Percentiles rank a stretch among this genome's conserved stretches.
Evolutionary conservation across 1,140 invertebrate species (phyloP).

Genomic region (Scaptomyza montana): DNA sequence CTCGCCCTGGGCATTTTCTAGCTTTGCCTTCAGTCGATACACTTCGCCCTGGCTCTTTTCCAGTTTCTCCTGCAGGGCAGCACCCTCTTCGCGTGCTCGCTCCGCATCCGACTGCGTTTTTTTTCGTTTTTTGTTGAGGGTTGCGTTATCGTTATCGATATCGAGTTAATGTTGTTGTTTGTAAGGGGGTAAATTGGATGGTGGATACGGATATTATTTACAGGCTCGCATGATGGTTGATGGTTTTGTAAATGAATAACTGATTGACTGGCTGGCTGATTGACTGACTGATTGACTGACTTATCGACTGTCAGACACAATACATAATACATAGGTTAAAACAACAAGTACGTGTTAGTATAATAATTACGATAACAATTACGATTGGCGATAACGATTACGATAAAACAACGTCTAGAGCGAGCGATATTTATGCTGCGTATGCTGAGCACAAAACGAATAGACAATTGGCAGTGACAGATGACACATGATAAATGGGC

Average conservation of each 20-base stretch:
- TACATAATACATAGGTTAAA: constrained; percentile 44
- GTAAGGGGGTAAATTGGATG: constrained; percentile 65
- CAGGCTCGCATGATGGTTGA: constrained; percentile 57
- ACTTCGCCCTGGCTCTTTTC: constrained; percentile 97
- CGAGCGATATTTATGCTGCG: constrained; percentile 57
- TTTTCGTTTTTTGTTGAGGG: background rate
- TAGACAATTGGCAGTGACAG: constrained; percentile 5
- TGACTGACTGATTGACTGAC: constrained; percentile 25
- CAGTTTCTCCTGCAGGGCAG: constrained; percentile 94
- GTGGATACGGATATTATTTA: constrained; percentile 81
- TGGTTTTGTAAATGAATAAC: constrained; percentile 67
- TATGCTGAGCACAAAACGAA: constrained; percentile 39
- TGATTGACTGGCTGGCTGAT: constrained; percentile 42
- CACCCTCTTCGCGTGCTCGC: constrained; percentile 91
- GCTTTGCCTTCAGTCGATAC: constrained; percentile 94
- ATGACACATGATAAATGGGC: constrained; percentile 3
- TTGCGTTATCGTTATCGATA: constrained; percentile 43
- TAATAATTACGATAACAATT: constrained; percentile 33
- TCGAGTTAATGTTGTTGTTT: constrained; percentile 28
- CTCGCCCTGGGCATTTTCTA: constrained; percentile 97
- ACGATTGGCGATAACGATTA: constrained; percentile 54
- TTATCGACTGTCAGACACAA: constrained; percentile 53
- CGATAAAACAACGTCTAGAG: constrained; percentile 64
- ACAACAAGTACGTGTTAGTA: constrained; percentile 63
- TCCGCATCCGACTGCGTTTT: constrained; percentile 91